These are phyloP conservation scores for Ammospiza caudacuta DNA, from an alignment of 2,113 vertebrate species.

Conservation along the genomic window DNA sequence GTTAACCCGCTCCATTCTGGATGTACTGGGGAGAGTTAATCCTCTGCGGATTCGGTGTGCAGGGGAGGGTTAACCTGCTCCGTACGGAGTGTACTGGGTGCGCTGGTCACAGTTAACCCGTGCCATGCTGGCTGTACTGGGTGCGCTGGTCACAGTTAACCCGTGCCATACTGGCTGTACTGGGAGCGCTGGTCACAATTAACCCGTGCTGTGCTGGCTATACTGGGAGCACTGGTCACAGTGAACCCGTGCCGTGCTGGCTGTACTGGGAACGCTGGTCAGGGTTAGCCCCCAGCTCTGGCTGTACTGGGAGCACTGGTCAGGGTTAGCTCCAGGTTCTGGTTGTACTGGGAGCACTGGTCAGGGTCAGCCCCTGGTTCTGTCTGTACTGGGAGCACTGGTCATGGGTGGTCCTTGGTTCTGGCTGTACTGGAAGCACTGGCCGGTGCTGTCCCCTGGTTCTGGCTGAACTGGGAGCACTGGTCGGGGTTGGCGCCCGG, in stretches of 20 bases:
- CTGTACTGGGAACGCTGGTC: background rate
- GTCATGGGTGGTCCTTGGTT: too few relatives aligned
- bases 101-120: background rate
- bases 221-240: background rate
- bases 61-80: background rate
- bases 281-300: accelerated
- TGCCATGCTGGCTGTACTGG: background rate
- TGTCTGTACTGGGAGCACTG: background rate
- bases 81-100: background rate
- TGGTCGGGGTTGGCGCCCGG: background rate
- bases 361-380: accelerated
- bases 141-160: background rate
- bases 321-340: accelerated
- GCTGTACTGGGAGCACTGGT: background rate
- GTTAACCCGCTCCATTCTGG: background rate
- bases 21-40: background rate
- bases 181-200: background rate
- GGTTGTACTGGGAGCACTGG: background rate
- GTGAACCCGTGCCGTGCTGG: background rate
- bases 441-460: accelerated
- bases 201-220: background rate
- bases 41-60: background rate
- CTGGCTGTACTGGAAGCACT: background rate
- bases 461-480: background rate
- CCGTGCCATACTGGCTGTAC: background rate